Conservation (phyloP, 2,888 invertebrate species). For the Magallana nippona region DNA sequence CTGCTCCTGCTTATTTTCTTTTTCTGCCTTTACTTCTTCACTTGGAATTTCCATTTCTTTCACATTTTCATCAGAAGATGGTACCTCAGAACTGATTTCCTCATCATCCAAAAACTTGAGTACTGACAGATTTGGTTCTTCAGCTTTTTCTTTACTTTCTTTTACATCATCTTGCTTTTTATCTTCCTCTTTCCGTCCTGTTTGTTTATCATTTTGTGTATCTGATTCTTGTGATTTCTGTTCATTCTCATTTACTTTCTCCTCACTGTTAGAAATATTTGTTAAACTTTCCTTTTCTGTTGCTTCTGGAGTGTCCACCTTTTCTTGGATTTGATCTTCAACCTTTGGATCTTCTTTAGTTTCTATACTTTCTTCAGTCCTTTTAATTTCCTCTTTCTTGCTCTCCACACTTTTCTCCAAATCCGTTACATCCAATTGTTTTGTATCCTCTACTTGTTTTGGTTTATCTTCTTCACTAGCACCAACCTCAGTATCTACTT, state of each 20-base stretch:
- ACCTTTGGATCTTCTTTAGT: constrained; percentile 27
- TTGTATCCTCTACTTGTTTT: background rate
- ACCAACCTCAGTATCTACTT: constrained; percentile 9
- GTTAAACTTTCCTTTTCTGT: background rate
- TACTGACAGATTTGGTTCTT: constrained; percentile 3
- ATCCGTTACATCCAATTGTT: constrained; percentile 9
- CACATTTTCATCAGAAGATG: constrained; percentile 21
- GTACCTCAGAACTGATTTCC: background rate
- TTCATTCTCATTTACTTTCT: background rate
- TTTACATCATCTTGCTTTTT: background rate
- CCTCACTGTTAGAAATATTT: background rate
- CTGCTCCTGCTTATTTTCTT: background rate
- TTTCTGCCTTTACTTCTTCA: background rate
- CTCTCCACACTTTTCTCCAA: constrained; percentile 25
- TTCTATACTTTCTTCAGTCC: constrained; percentile 38
- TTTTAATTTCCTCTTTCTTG: background rate
- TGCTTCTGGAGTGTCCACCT: background rate
- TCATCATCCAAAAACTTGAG: constrained; percentile 19
- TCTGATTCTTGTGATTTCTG: background rate
- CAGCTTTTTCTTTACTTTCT: background rate
- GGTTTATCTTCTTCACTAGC: background rate
- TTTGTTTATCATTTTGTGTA: background rate
- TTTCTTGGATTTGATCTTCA: background rate
- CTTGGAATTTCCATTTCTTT: constrained; percentile 7
- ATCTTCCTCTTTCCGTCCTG: constrained; percentile 4